A percentile compares a stretch with the other conserved stretches of the same genome.
Conservation (phyloP, 92 coral and sea anemone genomes). For the Umimayanthus kanabou region DNA sequence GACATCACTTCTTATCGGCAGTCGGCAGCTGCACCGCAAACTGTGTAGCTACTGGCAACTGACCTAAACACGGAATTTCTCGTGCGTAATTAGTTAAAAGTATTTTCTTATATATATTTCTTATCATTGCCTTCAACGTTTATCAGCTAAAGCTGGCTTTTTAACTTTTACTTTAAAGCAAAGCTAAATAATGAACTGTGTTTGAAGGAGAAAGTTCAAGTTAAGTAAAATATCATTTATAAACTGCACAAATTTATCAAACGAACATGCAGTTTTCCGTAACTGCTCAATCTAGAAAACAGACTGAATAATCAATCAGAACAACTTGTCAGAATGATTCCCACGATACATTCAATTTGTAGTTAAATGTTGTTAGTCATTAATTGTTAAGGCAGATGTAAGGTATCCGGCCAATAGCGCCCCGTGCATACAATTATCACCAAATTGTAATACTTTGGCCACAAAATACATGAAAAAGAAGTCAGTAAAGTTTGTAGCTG, state of each 20-base stretch:
- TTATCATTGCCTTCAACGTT: background rate
- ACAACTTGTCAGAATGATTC: background rate
- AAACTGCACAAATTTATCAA: background rate
- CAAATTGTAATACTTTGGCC: background rate
- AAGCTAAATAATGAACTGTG: background rate
- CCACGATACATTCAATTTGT: background rate
- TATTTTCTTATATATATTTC: background rate
- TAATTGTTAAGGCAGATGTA: background rate
- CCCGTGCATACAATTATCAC: background rate
- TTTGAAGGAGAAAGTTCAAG: background rate
- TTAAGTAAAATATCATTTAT: too few species aligned
- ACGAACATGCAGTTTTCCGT: too few species aligned
- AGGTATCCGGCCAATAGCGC: background rate
- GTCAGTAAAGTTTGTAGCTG: slow-evolving; percentile 18
- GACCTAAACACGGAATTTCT: background rate
- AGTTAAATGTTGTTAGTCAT: background rate
- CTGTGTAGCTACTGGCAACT: background rate
- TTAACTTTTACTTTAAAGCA: background rate
- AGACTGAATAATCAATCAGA: background rate
- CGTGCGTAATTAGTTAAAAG: background rate
- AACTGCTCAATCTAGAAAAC: background rate
- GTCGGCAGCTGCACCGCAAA: background rate
- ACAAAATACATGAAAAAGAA: slow-evolving; percentile 20
- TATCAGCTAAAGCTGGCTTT: background rate
- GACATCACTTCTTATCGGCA: background rate